Percentiles rank a stretch among this genome's conserved stretches.
phyloP scores from a whole-genome alignment of 1,140 invertebrate species.

The Philopotamus ludificatus region DNA sequence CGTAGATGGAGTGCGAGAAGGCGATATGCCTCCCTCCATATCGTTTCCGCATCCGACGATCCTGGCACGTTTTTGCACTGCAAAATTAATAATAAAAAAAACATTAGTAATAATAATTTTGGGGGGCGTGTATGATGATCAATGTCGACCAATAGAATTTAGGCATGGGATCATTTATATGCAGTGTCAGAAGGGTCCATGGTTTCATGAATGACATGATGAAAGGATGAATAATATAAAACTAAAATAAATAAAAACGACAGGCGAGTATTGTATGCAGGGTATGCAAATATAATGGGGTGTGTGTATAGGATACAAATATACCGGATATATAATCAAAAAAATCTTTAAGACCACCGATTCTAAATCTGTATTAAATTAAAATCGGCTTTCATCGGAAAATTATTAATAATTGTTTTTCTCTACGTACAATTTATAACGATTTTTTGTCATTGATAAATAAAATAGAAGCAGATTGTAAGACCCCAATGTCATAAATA shows the following conservation, averaged over 20 bases:
- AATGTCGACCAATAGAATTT: too few species aligned
- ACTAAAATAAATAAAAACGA: conserved; percentile 2
- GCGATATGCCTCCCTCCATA: conserved; percentile 45
- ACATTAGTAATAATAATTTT: conserved; percentile 10
- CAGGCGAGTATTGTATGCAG: background rate
- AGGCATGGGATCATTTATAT: too few species aligned
- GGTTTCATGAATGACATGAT: background rate
- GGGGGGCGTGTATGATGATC: background rate
- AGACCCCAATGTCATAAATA: too few species aligned
- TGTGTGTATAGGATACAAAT: too few species aligned
- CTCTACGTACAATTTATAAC: too few species aligned
- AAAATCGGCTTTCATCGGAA: too few species aligned
- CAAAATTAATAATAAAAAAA: conserved; percentile 23
- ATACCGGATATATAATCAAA: too few species aligned
- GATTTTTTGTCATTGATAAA: too few species aligned
- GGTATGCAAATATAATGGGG: background rate
- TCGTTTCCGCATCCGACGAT: conserved; percentile 38
- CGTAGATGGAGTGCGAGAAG: conserved; percentile 46
- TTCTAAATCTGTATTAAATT: too few species aligned
- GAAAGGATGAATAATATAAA: background rate
- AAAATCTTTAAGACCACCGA: too few species aligned
- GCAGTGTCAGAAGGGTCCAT: background rate
- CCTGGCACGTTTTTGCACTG: conserved; percentile 36
- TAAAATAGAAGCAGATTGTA: too few species aligned
- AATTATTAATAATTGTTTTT: too few species aligned